Base-by-base conservation (phyloP, 2,113 vertebrate species). In the Hydrochoerus hydrochaeris region DNA sequence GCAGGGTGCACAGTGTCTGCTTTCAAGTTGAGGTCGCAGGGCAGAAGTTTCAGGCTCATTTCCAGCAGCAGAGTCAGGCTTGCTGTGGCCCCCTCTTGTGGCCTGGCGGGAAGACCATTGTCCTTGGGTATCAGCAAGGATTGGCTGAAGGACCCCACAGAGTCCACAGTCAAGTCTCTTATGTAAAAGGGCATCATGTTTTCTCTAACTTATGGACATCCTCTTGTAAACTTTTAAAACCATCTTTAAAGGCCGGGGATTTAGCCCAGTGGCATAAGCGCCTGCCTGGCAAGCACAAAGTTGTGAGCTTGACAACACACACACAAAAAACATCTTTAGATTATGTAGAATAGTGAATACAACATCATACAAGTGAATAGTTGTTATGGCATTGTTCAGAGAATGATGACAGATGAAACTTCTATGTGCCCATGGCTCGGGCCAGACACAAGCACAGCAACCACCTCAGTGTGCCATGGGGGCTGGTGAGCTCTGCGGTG, bases 41-140 rank as follows among this genome's bases (percentile, higher is more conserved):
- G 26, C 5, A 3, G 16, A 13, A 24, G 57, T 41, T 81, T 32
- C 32, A 8, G 62, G 58, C 19, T n/a, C 46, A 60, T 67, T n/a
- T 54, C 58, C 5, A 32, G 71, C 46, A 38, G 13, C 7, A 24
- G 54, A 30, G 41, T 26, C n/a, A 1, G 24, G 41, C 67, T 52
- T 62, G 20, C 19, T 67, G 7, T 32, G 35, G 22, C 0, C 20
- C 73, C 24, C 3, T 9, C 24, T 0, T 2, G 0, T 12, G 46
- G 24, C 13, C 11, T 17, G 9, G 35, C 6, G 0, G 5, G 52
- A 41, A 5, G 41, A 46, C 2, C 1, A 41, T 16, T 4, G 16
- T 85, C 57, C 44, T 44, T 44, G 38, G 71, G 60, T 35, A 52
- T 14, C 38, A 54, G 8, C 57, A 54, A 11, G 6, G 3, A 71